These are phyloP conservation scores for Zaprionus taronus DNA, from an alignment of 1,140 invertebrate species.

Conservation along the genomic window DNA sequence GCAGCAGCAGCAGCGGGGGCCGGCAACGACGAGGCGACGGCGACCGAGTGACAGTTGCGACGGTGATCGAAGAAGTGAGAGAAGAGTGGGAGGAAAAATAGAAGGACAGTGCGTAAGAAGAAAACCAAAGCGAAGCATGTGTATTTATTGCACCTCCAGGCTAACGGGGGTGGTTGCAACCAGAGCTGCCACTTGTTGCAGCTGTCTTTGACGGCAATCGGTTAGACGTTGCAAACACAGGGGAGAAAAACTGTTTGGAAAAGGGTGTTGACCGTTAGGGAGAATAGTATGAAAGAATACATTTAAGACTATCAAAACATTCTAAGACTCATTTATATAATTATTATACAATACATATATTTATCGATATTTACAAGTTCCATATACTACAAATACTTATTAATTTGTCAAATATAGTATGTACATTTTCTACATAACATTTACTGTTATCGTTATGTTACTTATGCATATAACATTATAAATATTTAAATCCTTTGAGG, in stretches of 20 bases:
- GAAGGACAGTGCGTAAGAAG: constrained; percentile 8
- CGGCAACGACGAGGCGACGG: neutral
- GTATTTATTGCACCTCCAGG: constrained; percentile 72
- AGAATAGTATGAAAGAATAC: neutral
- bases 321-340: neutral
- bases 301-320: no score
- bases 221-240: neutral
- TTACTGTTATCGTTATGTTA: no score
- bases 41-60: constrained; percentile 36
- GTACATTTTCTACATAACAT: no score
- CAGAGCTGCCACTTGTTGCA: constrained; percentile 70
- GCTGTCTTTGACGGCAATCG: constrained; percentile 54
- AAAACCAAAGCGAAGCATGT: constrained; percentile 67
- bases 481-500: no score
- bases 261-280: neutral
- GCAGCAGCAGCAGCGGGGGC: constrained; percentile 12
- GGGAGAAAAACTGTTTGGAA: neutral
- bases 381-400: no score
- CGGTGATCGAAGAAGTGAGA: neutral
- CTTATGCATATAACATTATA: no score
- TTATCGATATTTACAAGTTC: no score
- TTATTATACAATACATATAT: no score
- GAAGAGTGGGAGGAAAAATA: constrained; percentile 19
- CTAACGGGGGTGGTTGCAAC: constrained; percentile 27
- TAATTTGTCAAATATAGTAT: no score